Percentiles rank a stretch among this genome's conserved stretches.
Conservation (phyloP, 1,140 invertebrate genomes). For the Teleogryllus occipitalis region DNA sequence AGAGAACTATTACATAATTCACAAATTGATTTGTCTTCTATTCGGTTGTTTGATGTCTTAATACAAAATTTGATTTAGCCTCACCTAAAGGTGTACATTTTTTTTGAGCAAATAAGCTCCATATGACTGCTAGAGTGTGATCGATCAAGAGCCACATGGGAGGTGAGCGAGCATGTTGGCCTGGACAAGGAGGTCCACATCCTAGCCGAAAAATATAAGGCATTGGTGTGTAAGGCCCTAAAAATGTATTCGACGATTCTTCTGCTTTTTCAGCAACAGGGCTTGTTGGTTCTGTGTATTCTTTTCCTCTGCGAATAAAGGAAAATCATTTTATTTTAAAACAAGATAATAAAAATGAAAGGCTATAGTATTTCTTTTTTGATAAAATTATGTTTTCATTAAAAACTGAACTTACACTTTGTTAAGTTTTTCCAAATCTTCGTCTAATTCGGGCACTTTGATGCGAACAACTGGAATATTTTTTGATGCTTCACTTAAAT, state of each 20-base stretch:
- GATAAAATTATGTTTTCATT: neutral
- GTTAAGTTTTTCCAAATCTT: neutral
- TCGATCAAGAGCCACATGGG: conserved; percentile 33
- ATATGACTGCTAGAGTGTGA: conserved; percentile 33
- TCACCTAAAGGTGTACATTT: neutral
- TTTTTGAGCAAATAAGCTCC: conserved; percentile 30
- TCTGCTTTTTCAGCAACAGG: neutral
- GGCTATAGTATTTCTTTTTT: neutral
- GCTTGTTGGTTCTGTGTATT: neutral
- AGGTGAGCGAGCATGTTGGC: conserved; percentile 27
- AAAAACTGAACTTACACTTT: neutral
- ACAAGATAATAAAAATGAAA: neutral
- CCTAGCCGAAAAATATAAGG: conserved; percentile 25
- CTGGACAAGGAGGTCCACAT: neutral
- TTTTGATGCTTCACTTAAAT: too few relatives aligned
- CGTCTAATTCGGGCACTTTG: neutral
- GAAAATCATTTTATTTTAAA: neutral
- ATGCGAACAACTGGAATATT: neutral
- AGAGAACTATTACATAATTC: too few relatives aligned
- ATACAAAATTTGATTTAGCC: too few relatives aligned
- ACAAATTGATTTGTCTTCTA: too few relatives aligned
- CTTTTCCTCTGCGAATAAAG: neutral
- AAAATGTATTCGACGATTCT: neutral
- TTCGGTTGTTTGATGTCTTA: too few relatives aligned
- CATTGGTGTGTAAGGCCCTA: conserved; percentile 22